A percentile compares a stretch with the other conserved stretches of the same genome.
phyloP scores from a whole-genome alignment of 2,113 vertebrate species.

The Phycodurus eques region DNA sequence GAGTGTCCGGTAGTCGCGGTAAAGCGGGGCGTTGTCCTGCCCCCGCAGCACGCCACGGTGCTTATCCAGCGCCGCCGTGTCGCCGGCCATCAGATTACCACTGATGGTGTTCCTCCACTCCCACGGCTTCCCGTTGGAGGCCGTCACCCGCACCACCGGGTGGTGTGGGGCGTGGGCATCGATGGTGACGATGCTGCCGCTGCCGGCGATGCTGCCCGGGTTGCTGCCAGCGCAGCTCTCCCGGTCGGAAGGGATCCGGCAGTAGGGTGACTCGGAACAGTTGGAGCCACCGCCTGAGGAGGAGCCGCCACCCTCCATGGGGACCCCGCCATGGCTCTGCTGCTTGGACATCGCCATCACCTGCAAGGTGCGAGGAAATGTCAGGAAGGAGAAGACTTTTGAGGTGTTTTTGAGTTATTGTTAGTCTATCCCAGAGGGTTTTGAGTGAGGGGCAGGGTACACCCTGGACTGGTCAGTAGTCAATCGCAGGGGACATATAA shows the following conservation, averaged over 20 bases:
- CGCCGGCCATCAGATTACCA: constrained; percentile 59
- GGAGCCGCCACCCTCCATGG: constrained; percentile 77
- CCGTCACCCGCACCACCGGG: constrained; percentile 86
- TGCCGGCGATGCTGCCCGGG: constrained; percentile 78
- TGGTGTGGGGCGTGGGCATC: constrained; percentile 92
- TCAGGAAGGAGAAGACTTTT: background rate
- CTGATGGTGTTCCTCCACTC: constrained; percentile 85
- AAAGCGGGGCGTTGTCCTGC: constrained; percentile 63
- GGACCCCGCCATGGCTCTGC: constrained; percentile 72
- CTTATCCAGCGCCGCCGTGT: constrained; percentile 59
- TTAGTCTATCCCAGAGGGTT: background rate
- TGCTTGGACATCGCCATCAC: constrained; percentile 96
- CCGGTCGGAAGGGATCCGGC: constrained; percentile 85
- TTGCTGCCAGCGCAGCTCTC: constrained; percentile 79
- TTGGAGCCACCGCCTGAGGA: constrained; percentile 82
- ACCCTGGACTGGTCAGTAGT: no score
- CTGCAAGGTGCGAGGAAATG: constrained; percentile 30
- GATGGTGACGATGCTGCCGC: constrained; percentile 88
- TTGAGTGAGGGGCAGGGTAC: no score
- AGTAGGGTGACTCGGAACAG: constrained; percentile 89
- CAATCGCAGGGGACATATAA: no score
- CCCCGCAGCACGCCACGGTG: constrained; percentile 65
- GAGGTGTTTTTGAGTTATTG: background rate
- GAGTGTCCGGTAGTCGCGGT: constrained; percentile 73
- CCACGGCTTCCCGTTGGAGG: constrained; percentile 78